These are phyloP conservation scores for Gymnosoma rotundatum DNA, from an alignment of 2,888 invertebrate species.

Conservation along the genomic window DNA sequence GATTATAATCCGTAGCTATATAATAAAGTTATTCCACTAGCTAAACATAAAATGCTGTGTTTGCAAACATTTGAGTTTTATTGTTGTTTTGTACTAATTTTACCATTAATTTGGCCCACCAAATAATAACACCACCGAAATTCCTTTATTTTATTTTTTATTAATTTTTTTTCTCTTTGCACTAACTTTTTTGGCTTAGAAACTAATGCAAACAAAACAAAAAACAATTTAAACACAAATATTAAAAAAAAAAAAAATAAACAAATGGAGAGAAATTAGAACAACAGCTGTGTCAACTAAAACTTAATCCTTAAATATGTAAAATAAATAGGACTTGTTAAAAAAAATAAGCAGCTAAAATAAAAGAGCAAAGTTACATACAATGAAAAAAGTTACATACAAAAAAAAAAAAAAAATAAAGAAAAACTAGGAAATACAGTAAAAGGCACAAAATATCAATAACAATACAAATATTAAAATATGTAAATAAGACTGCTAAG, in stretches of 20 bases:
- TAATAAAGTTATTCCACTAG: conserved; percentile 17
- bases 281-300: conserved; percentile 68
- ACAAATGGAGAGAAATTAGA: conserved; percentile 45
- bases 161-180: neutral
- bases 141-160: conserved; percentile 2
- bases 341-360: conserved; percentile 31
- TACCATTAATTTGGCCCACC: conserved; percentile 63
- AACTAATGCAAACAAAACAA: conserved; percentile 41
- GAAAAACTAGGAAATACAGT: neutral
- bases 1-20: conserved; percentile 54
- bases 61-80: conserved; percentile 45
- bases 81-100: conserved; percentile 55
- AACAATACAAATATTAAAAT: conserved; percentile 31
- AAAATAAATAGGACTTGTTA: conserved; percentile 65
- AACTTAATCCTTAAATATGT: conserved; percentile 70
- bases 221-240: conserved; percentile 12
- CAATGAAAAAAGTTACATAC: neutral
- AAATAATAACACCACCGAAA: conserved; percentile 29
- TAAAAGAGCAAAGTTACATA: conserved; percentile 6
- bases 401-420: neutral
- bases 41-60: conserved; percentile 21
- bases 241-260: neutral
- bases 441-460: conserved; percentile 47
- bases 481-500: neutral
- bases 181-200: conserved; percentile 42